Base-by-base conservation (phyloP, 2,113 vertebrate species). In the Catharus fuscescens region DNA sequence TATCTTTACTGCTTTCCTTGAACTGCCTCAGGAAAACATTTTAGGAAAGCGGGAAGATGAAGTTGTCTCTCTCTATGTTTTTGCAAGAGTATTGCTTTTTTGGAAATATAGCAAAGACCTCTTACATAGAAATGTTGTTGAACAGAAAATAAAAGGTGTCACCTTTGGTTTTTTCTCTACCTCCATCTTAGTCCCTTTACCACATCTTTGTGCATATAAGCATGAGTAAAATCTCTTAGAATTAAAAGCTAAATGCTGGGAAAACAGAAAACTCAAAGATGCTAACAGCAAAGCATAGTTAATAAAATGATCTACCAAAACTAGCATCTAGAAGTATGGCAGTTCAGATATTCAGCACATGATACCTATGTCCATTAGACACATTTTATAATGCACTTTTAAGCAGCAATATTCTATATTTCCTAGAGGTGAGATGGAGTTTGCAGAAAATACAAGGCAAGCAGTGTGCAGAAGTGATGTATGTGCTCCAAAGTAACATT, bases 221-320 rank as follows among this genome's bases (percentile, higher is more conserved):
- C 32, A 6, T 38, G 80, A 23, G 36, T 53, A 64, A 80, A 80
- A 73, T 28, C 5, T 78, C 10, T 93, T 72, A 32, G 85, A 88
- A 60, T 54, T 67, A 66, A 62, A 70, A 86, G 31, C 15, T 66
- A 88, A 90, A 59, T 70, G 5, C 47, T 81, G 16, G 8, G 8
- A 91, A 64, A 53, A 88, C 19, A 90, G 53, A 85, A 96, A 94
- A 21, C 25, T 80, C 66, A 42, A 71, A 94, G 56, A 74, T 31
- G 80, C 32, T 88, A 85, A 88, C 52, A 72, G 47, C 12, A 78
- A 64, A 86, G 28, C 20, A 66, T 13, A 78, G 32, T 28, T 31
- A 66, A 52, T 80, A 48, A 92, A 90, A 76, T 38, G 4, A 45
- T 80, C 76, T 88, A 72, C 31, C 28, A 44, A 88, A 85, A 87